Conservation (phyloP, 35 echinoderm and acorn worm species). For the Strongylocentrotus purpuratus region DNA sequence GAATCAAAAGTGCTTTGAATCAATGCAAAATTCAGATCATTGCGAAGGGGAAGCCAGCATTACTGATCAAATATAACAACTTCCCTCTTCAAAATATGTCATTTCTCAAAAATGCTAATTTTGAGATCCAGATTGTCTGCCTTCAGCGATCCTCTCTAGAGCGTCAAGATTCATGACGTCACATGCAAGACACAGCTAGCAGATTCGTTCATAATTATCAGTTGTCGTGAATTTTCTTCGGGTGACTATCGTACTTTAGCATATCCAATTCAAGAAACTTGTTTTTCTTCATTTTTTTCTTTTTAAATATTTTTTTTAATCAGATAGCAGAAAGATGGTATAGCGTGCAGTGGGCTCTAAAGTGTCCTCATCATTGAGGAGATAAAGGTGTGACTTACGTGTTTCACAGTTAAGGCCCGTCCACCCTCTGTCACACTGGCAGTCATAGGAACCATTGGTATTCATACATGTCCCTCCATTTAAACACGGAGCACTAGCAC, state of each 20-base stretch:
- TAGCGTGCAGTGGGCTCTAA: not conserved
- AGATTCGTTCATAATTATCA: not conserved
- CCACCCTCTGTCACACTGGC: slow-evolving; percentile 46
- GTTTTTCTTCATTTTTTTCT: not conserved
- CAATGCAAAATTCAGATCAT: too few relatives aligned
- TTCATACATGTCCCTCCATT: slow-evolving; percentile 49
- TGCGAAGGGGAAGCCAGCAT: too few relatives aligned
- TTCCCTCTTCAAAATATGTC: too few relatives aligned
- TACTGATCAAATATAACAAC: too few relatives aligned
- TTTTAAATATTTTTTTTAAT: not conserved
- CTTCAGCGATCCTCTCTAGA: too few relatives aligned
- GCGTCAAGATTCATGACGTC: not conserved
- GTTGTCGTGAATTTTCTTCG: not conserved
- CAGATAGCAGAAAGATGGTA: not conserved
- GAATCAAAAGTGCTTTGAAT: too few relatives aligned
- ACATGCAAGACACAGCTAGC: not conserved
- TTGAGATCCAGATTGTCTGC: too few relatives aligned
- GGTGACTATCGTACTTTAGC: too few relatives aligned
- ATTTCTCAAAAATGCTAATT: too few relatives aligned
- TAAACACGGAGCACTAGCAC: slow-evolving; percentile 52
- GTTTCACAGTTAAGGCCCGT: slow-evolving; percentile 64
- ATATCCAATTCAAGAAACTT: too few relatives aligned
- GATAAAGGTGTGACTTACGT: slow-evolving; percentile 17
- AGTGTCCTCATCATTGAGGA: too few relatives aligned
- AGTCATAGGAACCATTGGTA: not conserved